Evolutionary conservation across 2,113 vertebrate species (phyloP), one percentile per base, ranked within the genome.

Genomic region (Mormyrus iriodes): DNA sequence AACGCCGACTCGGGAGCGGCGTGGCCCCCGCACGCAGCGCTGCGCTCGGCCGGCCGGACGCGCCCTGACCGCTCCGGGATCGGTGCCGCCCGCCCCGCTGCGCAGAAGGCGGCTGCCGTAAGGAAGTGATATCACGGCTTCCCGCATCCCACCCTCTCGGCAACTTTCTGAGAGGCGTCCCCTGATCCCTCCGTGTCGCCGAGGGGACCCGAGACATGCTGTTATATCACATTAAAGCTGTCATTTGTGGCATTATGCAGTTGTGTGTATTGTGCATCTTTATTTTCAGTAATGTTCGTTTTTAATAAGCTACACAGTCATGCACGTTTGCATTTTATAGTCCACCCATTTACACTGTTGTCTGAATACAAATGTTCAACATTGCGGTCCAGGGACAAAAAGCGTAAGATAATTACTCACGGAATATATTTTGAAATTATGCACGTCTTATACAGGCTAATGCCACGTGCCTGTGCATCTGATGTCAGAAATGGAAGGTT

Each of bases 61-160:
- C 5, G 24, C 48, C 13, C n/a, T 13, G 21, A 85, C 84, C 48
- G 84, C n/a, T 85, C 84, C 27, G 17, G 48, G 46, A 51, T 85
- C 84, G 48, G 84, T 31, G 46, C 17, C 44, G 61, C n/a, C n/a
- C 61, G 61, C 48, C 42, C 17, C 42, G 24, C 4, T 44, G 39
- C 83, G 39, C 39, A 44, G n/a, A 48, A 24, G 42, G 39, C 53
- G 31, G 35, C 27, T 44, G 17, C 44, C 46, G 19, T 85, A 65
- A 69, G 89, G 89, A 90, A 90, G 87, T 88, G 89, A 90, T 51
- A 44, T 90, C 53, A 88, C 46, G 15, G 19, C 24, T 82, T 35
- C 42, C 65, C 87, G 35, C 19, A 4, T 27, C 19, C 55, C 35
- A 58, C 35, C 44, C 85, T 31, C 61, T 19, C 9, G 61, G 61